Evolutionary conservation across 2,888 invertebrate species (phyloP), one percentile per base, ranked within the genome.

Genomic region (Microctonus aethiopoides): DNA sequence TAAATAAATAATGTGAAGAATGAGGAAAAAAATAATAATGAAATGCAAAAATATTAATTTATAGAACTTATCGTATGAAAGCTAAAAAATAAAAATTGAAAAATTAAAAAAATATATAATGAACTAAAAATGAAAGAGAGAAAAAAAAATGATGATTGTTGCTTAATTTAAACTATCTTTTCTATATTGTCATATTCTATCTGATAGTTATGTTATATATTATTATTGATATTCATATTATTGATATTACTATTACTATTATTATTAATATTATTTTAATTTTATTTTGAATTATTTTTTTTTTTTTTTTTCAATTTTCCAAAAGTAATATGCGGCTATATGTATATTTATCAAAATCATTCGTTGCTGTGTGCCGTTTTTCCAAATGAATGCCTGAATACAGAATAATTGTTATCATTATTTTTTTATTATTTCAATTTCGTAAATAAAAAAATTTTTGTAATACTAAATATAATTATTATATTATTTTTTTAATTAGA

Each of bases 181-280:
- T 82, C 82, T 85, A 85, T 82, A 84, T 85, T 79, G 82, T 84
- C 82, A 84, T 84, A 85, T 86, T 86, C 80, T 84, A 86, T 86
- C 84, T 72, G 79, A 85, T 85, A 86, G 81, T 79, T 85, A 82
- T 86, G 84, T 80, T 74, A 80, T 79, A 51, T 76, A 80, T 79
- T 75, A 80, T 78, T 76, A 77, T 75, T 71, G 73, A 71, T 75
- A 74, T 77, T 73, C 54, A 29, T 62, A 80, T 79, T 75, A 80
- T 79, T 75, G 77, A 75, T 78, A 75, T 74, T 72, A 74, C 72
- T 74, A 76, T 76, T 74, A 68, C 69, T 68, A 79, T 77, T 74
- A 74, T 74, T 65, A 75, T 75, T 68, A 69, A 71, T 59, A 73
- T 77, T 68, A 70, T 77, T 67, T 75, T 75, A 73, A 72, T 75